A percentile compares a stretch with the other conserved stretches of the same genome.
These are phyloP conservation scores for Montipora efflorescens DNA, from an alignment of 64 coral and sea anemone species.

Conservation along the genomic window DNA sequence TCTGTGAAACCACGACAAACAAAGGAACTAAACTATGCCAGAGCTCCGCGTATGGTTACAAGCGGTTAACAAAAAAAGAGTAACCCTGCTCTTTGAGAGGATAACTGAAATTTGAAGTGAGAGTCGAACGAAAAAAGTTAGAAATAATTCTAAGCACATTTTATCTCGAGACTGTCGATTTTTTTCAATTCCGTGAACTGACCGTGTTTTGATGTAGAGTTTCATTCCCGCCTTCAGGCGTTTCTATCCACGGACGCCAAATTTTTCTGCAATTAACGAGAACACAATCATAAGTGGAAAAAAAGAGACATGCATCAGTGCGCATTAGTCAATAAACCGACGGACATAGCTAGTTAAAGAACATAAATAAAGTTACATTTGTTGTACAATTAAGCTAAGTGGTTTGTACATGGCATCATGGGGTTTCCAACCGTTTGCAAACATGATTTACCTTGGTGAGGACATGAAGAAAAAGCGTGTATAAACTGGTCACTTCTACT, in stretches of 20 bases:
- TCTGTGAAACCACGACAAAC: too few species aligned
- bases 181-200: neutral
- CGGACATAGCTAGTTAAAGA: too few species aligned
- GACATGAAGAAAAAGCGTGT: too few species aligned
- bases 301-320: neutral
- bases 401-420: neutral
- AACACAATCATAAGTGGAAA: neutral
- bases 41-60: neutral
- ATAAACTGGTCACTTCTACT: too few species aligned
- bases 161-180: too few species aligned
- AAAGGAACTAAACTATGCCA: too few species aligned
- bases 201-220: neutral
- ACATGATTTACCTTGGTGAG: too few species aligned
- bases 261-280: conserved; percentile 18
- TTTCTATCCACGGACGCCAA: conserved; percentile 28
- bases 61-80: neutral
- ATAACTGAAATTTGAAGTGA: neutral
- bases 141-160: too few species aligned
- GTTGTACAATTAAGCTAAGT: neutral
- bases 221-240: neutral
- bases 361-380: neutral
- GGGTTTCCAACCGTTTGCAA: too few species aligned
- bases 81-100: neutral
- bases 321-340: neutral
- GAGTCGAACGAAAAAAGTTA: too few species aligned